A percentile compares a stretch with the other conserved stretches of the same genome.
Evolutionary conservation across 2,797 vertebrate species (phyloP).

Genomic region (Coranthus polyacanthus): DNA sequence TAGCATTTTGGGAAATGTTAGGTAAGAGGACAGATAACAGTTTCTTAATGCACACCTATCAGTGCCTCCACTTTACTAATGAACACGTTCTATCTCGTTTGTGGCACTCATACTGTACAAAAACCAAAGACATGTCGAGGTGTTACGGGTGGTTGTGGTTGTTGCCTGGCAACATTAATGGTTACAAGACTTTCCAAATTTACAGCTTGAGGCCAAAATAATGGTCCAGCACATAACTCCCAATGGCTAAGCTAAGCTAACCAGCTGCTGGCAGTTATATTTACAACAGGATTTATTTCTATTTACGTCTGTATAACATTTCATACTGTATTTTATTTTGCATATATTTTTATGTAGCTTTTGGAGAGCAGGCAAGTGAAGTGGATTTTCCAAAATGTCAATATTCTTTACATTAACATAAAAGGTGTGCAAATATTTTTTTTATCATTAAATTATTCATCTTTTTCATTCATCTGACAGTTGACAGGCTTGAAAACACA

Average conservation of each 20-base stretch:
- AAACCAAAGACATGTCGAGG: not conserved
- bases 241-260: not conserved
- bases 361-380: no score
- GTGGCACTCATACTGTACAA: not conserved
- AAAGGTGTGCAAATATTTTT: not conserved
- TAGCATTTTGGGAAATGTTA: no score
- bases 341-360: no score
- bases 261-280: no score
- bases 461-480: not conserved
- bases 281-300: no score
- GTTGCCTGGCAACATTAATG: not conserved
- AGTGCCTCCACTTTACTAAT: not conserved
- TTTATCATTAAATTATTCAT: conserved; percentile 5
- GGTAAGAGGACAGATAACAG: no score
- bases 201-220: not conserved
- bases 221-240: not conserved
- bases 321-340: no score
- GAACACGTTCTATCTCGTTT: not conserved
- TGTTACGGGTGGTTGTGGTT: not conserved
- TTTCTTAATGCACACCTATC: not conserved
- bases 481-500: not conserved
- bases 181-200: not conserved
- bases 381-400: no score
- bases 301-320: no score
- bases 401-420: conserved; percentile 3